These are phyloP conservation scores for Dendropsophus ebraccatus DNA, from an alignment of 2,113 vertebrate species.

Conservation along the genomic window DNA sequence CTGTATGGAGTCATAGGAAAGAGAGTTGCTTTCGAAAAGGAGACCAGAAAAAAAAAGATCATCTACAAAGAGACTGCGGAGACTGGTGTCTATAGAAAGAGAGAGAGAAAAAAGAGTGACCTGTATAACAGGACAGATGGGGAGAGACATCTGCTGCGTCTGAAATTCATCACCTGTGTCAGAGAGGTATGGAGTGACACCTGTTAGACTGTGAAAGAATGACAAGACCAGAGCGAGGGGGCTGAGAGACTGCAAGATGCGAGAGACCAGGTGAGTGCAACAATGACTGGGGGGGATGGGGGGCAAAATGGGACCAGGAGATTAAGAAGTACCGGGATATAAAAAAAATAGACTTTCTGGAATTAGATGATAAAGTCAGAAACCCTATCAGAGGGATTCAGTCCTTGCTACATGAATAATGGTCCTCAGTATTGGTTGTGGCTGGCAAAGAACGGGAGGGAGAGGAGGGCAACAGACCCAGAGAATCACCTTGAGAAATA, in stretches of 20 bases:
- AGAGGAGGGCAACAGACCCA: conserved; percentile 29
- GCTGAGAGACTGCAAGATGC: background rate
- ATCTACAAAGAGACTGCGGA: background rate
- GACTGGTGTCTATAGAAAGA: background rate
- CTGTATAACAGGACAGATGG: conserved; percentile 27
- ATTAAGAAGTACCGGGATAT: background rate
- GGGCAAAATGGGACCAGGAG: background rate
- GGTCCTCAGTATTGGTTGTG: background rate
- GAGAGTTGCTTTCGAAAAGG: background rate
- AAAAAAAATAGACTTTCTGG: background rate
- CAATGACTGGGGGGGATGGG: background rate
- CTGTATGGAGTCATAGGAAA: background rate
- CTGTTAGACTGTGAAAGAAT: conserved; percentile 29
- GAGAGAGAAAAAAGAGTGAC: background rate
- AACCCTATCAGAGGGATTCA: background rate
- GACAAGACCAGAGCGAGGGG: background rate
- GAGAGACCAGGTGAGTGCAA: conserved; percentile 14
- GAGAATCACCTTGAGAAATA: conserved; percentile 54
- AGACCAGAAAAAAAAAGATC: background rate
- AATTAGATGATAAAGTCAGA: background rate
- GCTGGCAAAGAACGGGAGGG: background rate
- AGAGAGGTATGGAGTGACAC: conserved; percentile 34
- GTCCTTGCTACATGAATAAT: background rate
- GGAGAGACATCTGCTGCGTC: conserved; percentile 24
- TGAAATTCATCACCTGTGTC: background rate